Conservation (phyloP, 2,888 invertebrate genomes). For the Polymixis flavicincta region DNA sequence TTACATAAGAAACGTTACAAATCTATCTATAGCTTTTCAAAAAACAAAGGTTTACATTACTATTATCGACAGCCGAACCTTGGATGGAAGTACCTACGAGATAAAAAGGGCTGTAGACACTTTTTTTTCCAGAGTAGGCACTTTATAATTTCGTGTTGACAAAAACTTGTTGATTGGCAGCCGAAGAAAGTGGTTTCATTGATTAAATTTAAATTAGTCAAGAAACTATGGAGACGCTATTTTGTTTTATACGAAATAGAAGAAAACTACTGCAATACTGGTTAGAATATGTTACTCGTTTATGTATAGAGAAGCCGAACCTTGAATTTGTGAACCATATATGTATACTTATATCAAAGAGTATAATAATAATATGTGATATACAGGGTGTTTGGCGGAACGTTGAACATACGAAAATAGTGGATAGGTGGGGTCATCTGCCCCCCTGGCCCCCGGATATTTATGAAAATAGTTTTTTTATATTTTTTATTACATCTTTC, state of each 20-base stretch:
- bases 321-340: not conserved
- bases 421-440: no score
- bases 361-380: no score
- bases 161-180: conserved; percentile 47
- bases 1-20: conserved; percentile 9
- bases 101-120: conserved; percentile 45
- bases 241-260: not conserved
- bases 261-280: not conserved
- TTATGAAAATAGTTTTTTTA: no score
- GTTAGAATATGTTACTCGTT: not conserved
- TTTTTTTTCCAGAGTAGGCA: conserved; percentile 43
- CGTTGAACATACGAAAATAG: no score
- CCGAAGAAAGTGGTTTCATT: conserved; percentile 53
- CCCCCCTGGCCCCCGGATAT: no score
- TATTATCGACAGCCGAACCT: not conserved
- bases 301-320: no score
- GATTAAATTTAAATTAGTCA: conserved; percentile 24
- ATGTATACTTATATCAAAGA: no score
- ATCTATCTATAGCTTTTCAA: not conserved
- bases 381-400: no score
- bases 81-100: not conserved
- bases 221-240: not conserved
- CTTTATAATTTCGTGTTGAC: conserved; percentile 37
- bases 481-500: no score
- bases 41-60: conserved; percentile 18